Evolutionary conservation across 2,888 invertebrate genomes (phyloP).

Genomic region (Hedya salicella): DNA sequence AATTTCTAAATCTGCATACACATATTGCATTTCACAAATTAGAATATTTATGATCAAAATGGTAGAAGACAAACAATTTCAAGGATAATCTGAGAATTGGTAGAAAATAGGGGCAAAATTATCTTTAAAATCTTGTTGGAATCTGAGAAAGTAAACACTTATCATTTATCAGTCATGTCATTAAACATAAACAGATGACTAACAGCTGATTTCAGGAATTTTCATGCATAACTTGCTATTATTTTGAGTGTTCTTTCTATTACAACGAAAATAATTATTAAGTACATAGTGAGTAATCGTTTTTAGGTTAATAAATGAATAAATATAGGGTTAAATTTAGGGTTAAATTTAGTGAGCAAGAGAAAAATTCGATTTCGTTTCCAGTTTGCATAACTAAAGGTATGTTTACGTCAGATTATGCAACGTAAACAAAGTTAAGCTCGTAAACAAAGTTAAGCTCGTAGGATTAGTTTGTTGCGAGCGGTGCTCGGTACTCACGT

Average conservation of each 20-base stretch:
- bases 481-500: conserved; percentile 62
- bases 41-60: too few species aligned
- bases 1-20: too few species aligned
- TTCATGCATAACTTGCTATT: background rate
- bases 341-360: too few species aligned
- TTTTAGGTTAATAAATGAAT: too few species aligned
- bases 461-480: background rate
- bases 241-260: background rate
- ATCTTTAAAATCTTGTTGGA: conserved; percentile 20
- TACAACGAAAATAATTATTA: background rate
- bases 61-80: background rate
- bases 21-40: too few species aligned
- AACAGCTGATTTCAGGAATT: conserved; percentile 31
- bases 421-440: conserved; percentile 5
- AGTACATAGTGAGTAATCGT: too few species aligned
- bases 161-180: conserved; percentile 22
- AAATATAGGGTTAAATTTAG: too few species aligned
- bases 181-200: conserved; percentile 27
- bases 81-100: background rate
- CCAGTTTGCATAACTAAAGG: too few species aligned
- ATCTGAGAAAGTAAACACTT: conserved; percentile 10
- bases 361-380: background rate
- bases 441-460: background rate
- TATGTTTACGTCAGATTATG: conserved; percentile 2
- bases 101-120: background rate